Percentiles rank a stretch among this genome's conserved stretches.
phyloP scores from a whole-genome alignment of 1,140 invertebrate species.

The Polypedilum pembai region DNA sequence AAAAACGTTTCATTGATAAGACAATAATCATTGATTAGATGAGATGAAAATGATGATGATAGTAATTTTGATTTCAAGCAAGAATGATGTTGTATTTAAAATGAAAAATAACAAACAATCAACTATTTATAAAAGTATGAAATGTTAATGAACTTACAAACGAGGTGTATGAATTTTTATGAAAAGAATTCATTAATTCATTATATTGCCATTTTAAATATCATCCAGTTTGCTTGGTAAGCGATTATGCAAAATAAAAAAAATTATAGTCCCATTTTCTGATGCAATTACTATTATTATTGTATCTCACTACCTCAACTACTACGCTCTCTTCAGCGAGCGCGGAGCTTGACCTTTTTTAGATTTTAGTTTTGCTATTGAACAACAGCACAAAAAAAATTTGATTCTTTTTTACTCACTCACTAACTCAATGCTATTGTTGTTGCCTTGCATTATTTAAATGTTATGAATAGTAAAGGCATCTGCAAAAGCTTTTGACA shows the following conservation, averaged over 20 bases:
- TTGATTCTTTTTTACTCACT: too few species aligned
- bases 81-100: too few species aligned
- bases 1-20: too few species aligned
- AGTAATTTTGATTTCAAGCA: too few species aligned
- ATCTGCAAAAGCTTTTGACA: too few species aligned
- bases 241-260: constrained; percentile 25
- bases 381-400: background rate
- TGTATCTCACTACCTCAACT: background rate
- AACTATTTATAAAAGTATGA: background rate
- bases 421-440: too few species aligned
- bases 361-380: background rate
- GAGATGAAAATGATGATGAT: background rate
- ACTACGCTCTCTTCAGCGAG: too few species aligned
- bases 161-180: background rate
- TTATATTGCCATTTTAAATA: constrained; percentile 5
- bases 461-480: too few species aligned
- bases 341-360: constrained; percentile 9
- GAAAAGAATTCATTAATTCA: background rate
- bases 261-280: constrained; percentile 25
- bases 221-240: background rate
- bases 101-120: background rate
- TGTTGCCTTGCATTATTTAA: too few species aligned
- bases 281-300: constrained; percentile 16
- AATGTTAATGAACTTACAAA: background rate
- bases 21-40: too few species aligned